Base-by-base conservation (phyloP, 2,113 vertebrate species). In the Motacilla alba region DNA sequence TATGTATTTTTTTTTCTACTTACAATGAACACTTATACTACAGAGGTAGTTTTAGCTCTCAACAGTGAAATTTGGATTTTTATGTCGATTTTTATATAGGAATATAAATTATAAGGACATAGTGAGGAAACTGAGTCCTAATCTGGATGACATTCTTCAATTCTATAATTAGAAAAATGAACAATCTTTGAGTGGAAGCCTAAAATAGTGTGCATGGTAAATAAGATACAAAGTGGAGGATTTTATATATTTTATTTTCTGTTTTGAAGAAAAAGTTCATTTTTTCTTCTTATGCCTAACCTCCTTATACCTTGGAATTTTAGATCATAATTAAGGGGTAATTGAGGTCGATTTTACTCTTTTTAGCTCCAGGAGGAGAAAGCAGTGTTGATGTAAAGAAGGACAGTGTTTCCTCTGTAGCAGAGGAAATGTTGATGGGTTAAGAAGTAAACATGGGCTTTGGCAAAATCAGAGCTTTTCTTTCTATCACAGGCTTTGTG, bases 391-490 rank as follows among this genome's bases (percentile, higher is more conserved):
- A 59, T 3, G 0, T n/a, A 31, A 70, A 76, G 27, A 60, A 55
- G 37, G 17, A 67, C 67, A 0, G 0, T n/a, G n/a, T 41, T 58
- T 64, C 10, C 31, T 67, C 47, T 31, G 22, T 49, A 39, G 37
- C 26, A 50, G 39, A 60, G 59, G 35, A 46, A 77, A 58, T 58
- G 11, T 52, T 39, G n/a, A 7, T n/a, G 24, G 26, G 16, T 83
- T 83, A 47, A 75, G 79, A 52, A 64, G 17, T 60, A 53, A 66
- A 28, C 11, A 5, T 13, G 46, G 21, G 19, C 63, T 80, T 72
- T 63, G 20, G 30, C 26, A 70, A 89, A 78, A 74, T 13, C 9
- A 16, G 17, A 56, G 20, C 6, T 7, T n/a, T 19, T 56, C 33
- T 33, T 70, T 82, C 67, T 79, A 30, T 82, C 58, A 70, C 20